phyloP scores from a whole-genome alignment of 2,113 vertebrate species.

The Alethe diademata region DNA sequence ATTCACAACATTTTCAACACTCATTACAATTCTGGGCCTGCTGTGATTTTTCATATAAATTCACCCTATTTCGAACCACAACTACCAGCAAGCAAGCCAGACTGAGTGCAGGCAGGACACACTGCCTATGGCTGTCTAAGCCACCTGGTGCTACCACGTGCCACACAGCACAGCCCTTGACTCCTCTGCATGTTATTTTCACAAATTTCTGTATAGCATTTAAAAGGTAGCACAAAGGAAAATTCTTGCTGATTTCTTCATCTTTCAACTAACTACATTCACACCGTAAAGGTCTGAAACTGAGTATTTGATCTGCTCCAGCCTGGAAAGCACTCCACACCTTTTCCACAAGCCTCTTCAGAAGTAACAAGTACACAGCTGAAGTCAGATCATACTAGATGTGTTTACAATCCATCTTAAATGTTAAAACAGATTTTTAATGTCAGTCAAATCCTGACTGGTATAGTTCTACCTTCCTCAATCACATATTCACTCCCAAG shows the following conservation, averaged over 20 bases:
- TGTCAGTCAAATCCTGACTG: accelerated
- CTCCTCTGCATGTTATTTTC: neutral
- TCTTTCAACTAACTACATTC: neutral
- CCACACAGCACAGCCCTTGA: accelerated
- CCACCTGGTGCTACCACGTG: accelerated
- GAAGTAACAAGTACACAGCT: neutral
- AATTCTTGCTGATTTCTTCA: neutral
- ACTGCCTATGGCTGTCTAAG: accelerated
- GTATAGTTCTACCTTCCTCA: neutral
- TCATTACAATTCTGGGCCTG: neutral
- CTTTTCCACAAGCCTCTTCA: neutral
- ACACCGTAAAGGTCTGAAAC: neutral
- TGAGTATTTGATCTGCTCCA: neutral
- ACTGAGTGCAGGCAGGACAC: neutral
- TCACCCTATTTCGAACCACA: neutral
- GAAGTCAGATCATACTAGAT: neutral
- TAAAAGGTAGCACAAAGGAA: neutral
- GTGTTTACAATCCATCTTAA: neutral
- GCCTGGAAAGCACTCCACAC: neutral
- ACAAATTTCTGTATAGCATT: neutral
- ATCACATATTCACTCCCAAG: neutral
- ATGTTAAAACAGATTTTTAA: neutral
- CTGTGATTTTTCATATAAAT: neutral
- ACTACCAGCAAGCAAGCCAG: neutral
- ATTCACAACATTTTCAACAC: neutral